Conservation (phyloP, 53 echinoderm and acorn worm genomes). For the Temnopleurus reevesii region DNA sequence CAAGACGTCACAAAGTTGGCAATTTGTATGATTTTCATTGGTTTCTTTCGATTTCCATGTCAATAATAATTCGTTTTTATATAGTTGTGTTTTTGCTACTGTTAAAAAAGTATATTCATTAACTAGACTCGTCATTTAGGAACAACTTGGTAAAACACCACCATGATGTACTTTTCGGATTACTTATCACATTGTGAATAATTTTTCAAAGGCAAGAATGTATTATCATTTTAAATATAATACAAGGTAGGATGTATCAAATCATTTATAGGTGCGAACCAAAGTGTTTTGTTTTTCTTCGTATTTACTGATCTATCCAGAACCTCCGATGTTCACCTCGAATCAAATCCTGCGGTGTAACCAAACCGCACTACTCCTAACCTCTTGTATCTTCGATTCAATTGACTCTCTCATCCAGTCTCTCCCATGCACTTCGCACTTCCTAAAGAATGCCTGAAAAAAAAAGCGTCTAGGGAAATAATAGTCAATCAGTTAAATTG, state of each 20-base stretch:
- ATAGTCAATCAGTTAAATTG: conserved; percentile 50
- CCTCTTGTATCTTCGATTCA: conserved; percentile 19
- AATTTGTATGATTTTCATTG: too few species aligned
- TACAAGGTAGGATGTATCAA: neutral
- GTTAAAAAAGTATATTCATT: too few species aligned
- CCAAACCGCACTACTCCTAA: neutral
- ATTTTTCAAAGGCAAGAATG: too few species aligned
- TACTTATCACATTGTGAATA: too few species aligned
- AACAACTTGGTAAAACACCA: too few species aligned
- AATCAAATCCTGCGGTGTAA: neutral
- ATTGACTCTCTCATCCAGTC: conserved; percentile 44
- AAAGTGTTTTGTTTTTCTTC: neutral
- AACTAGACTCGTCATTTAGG: too few species aligned
- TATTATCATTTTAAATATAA: too few species aligned
- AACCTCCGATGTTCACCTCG: neutral
- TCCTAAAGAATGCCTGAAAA: neutral
- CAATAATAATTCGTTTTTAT: too few species aligned
- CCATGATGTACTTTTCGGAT: too few species aligned
- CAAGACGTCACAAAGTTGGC: too few species aligned
- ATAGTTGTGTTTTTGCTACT: too few species aligned
- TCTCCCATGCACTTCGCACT: neutral
- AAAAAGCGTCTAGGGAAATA: conserved; percentile 29
- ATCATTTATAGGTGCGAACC: neutral
- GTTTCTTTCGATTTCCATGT: too few species aligned
- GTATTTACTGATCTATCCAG: neutral